Percentiles rank a stretch among this genome's conserved stretches.
Evolutionary conservation across 2,888 invertebrate genomes (phyloP).

Genomic region (Pterostichus madidus): DNA sequence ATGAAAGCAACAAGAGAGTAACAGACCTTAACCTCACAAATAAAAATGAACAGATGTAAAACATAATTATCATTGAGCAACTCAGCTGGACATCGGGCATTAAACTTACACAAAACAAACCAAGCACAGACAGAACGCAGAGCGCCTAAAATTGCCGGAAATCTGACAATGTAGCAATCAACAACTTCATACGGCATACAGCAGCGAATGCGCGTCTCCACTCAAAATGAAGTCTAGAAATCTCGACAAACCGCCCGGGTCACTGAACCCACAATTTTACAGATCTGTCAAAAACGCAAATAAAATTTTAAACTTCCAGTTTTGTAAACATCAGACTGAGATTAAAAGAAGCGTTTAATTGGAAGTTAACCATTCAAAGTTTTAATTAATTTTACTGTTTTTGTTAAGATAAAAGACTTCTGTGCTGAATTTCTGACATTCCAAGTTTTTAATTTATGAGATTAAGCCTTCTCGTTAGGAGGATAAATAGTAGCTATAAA

Average conservation of each 20-base stretch:
- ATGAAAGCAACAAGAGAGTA: no score
- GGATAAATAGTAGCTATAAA: no score
- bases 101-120: constrained; percentile 28
- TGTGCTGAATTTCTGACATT: background rate
- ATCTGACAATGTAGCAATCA: constrained; percentile 40
- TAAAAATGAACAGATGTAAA: constrained; percentile 11
- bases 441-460: background rate
- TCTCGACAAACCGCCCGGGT: background rate
- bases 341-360: constrained; percentile 18
- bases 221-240: constrained; percentile 5
- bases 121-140: background rate
- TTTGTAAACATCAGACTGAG: constrained; percentile 29
- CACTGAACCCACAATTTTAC: constrained; percentile 40
- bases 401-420: background rate
- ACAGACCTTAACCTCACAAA: constrained; percentile 2
- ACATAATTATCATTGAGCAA: constrained; percentile 9
- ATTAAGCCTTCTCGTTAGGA: background rate
- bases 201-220: background rate
- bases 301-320: constrained; percentile 35
- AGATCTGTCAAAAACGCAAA: constrained; percentile 55
- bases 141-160: constrained; percentile 39
- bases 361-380: constrained; percentile 16
- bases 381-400: background rate
- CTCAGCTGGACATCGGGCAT: constrained; percentile 22
- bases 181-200: background rate